These are phyloP conservation scores for Drosophila macrospina DNA, from an alignment of 2,888 invertebrate genomes.

Conservation along the genomic window DNA sequence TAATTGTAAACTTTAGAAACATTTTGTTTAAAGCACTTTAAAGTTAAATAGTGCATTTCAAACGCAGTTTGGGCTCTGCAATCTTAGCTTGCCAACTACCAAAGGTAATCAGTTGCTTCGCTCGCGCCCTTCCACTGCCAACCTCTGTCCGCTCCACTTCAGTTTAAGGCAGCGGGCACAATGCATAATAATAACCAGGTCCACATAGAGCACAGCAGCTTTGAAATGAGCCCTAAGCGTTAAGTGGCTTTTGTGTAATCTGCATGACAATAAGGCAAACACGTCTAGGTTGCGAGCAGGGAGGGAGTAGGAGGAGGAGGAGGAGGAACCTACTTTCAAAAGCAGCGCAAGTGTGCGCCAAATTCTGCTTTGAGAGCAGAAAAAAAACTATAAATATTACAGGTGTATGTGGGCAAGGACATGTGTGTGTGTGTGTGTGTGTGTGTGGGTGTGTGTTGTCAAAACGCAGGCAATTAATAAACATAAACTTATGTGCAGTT, in stretches of 20 bases:
- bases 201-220: conserved; percentile 29
- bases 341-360: conserved; percentile 27
- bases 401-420: conserved; percentile 18
- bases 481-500: conserved; percentile 43
- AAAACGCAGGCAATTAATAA: conserved; percentile 63
- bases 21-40: not conserved
- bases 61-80: not conserved
- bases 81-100: not conserved
- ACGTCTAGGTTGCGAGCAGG: conserved; percentile 8
- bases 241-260: conserved; percentile 72
- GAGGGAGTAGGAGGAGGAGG: not conserved
- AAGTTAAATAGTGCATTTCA: not conserved
- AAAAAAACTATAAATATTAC: conserved; percentile 44
- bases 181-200: conserved; percentile 71
- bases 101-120: conserved; percentile 1
- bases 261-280: conserved; percentile 70
- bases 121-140: not conserved
- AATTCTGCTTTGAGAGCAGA: conserved; percentile 25
- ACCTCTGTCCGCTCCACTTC: not conserved
- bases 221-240: conserved; percentile 42
- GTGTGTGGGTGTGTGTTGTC: conserved; percentile 22
- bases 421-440: conserved; percentile 18
- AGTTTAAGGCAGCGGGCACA: conserved; percentile 39
- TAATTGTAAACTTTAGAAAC: too few species aligned
- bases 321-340: conserved; percentile 8